phyloP scores from a whole-genome alignment of 2,113 vertebrate genomes.

The Aspiorhynchus laticeps region DNA sequence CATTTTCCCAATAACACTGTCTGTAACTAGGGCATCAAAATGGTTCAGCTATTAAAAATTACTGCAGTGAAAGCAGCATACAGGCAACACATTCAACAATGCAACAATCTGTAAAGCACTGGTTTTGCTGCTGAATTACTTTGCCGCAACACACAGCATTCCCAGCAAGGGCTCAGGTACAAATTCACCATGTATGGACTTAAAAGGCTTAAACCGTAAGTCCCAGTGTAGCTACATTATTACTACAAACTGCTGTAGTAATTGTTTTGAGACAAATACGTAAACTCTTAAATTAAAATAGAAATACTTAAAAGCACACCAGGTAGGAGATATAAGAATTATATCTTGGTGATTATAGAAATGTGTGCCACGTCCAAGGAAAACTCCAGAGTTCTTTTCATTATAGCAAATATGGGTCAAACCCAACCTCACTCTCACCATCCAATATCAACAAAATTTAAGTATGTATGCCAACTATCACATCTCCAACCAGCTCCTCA shows the following conservation, averaged over 20 bases:
- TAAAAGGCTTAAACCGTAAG: background rate
- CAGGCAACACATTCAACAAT: background rate
- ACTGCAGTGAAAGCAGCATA: background rate
- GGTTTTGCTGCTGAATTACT: background rate
- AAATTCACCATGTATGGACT: background rate
- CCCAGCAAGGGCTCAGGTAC: background rate
- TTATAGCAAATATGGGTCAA: background rate
- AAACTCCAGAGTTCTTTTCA: background rate
- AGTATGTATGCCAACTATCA: background rate
- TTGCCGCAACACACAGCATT: background rate
- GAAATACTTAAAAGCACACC: background rate
- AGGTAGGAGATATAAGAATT: background rate
- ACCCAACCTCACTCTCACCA: background rate
- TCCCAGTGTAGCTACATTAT: background rate
- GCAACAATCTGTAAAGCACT: background rate
- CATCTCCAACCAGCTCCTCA: constrained; percentile 6
- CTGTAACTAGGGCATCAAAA: background rate
- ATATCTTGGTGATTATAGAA: background rate
- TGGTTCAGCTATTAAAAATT: background rate
- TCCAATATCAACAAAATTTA: background rate
- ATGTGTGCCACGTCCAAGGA: background rate
- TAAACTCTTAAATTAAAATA: background rate
- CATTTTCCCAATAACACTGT: background rate
- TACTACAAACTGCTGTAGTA: background rate
- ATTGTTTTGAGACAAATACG: background rate